Evolutionary conservation across 64 coral and sea anemone genomes (phyloP).

Genomic region (Montipora cactus): DNA sequence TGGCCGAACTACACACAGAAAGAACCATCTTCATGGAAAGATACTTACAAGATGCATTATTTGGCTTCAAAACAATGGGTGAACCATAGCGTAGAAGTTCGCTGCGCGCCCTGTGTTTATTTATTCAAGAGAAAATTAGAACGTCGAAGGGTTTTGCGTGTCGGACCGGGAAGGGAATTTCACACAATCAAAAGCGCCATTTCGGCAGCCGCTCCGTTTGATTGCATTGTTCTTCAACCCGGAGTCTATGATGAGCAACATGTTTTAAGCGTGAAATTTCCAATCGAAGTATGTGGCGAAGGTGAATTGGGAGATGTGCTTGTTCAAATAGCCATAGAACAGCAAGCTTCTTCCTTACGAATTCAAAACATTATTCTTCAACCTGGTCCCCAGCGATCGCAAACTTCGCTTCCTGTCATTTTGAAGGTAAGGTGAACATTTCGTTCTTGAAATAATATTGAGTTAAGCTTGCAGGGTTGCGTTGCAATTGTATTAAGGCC

Average conservation of each 20-base stretch:
- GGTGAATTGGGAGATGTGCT: slow-evolving; percentile 82
- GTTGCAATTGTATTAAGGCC: not conserved
- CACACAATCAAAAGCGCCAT: slow-evolving; percentile 84
- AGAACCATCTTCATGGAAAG: slow-evolving; percentile 95
- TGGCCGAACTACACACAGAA: slow-evolving; percentile 93
- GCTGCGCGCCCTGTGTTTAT: slow-evolving; percentile 78
- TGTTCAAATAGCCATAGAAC: slow-evolving; percentile 88
- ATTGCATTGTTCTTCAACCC: slow-evolving; percentile 80
- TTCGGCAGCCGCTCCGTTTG: slow-evolving; percentile 82
- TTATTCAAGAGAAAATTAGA: slow-evolving; percentile 73
- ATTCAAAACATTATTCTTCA: slow-evolving; percentile 89
- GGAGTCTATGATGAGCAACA: slow-evolving; percentile 91
- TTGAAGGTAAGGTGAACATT: slow-evolving; percentile 79
- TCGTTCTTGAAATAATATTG: not conserved
- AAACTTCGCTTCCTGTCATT: slow-evolving; percentile 82
- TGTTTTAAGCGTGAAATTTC: slow-evolving; percentile 89
- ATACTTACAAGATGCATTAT: slow-evolving; percentile 88
- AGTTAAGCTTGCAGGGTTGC: not conserved
- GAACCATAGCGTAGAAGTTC: slow-evolving; percentile 82
- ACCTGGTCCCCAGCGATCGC: slow-evolving; percentile 73
- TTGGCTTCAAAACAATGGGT: slow-evolving; percentile 97
- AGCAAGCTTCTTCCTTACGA: slow-evolving; percentile 80
- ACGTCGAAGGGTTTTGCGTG: slow-evolving; percentile 66
- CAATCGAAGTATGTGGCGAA: slow-evolving; percentile 85
- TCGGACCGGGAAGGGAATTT: slow-evolving; percentile 79